Evolutionary conservation across 2,113 vertebrate species (phyloP), one percentile per base, ranked within the genome.

Genomic region (Plestiodon gilberti): DNA sequence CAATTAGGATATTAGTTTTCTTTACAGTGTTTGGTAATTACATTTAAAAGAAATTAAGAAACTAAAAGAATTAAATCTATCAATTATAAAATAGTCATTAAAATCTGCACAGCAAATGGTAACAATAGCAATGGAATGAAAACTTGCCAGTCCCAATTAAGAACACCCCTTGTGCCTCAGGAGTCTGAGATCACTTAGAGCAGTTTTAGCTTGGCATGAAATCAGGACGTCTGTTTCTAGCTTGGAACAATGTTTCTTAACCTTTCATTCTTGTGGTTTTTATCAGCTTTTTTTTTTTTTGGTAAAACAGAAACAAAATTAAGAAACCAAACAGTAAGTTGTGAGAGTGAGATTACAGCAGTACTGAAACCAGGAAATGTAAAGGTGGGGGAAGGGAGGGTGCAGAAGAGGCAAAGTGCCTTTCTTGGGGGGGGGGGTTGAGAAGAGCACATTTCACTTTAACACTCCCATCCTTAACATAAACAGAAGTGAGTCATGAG

Each of bases 181-280:
- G 78, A 74, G 43, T 64, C 70, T 81, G 69, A 86, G 78, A 86
- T 81, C 78, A 81, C 70, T 73, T 55, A 65, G 85, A 81, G 73
- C 33, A 64, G 40, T 74, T 74, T 81, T 74, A 35, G 59, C 10
- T 81, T 81, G 69, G 67, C 85, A 38, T 35, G 38, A 81, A 64
- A 43, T 65, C 85, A 81, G 38, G 48, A 74, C 3, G 22, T 74
- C 78, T 87, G 67, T 86, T 86, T 86, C 78, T 62, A 74, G 30
- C 84, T 64, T 87, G 62, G 55, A 82, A 78, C 84, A 78, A 70
- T 28, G 64, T 57, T 61, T 69, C 74, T 69, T 38, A 65, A 22
- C 43, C 17, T 55, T 43, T 28, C 55, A 73, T 22, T 28, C n/a
- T 40, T 48, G 13, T n/a, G 22, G 23, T 79, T 5, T 55, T 79